Evolutionary conservation across 2,888 invertebrate species (phyloP).

Genomic region (Sinhomidia bicolor): DNA sequence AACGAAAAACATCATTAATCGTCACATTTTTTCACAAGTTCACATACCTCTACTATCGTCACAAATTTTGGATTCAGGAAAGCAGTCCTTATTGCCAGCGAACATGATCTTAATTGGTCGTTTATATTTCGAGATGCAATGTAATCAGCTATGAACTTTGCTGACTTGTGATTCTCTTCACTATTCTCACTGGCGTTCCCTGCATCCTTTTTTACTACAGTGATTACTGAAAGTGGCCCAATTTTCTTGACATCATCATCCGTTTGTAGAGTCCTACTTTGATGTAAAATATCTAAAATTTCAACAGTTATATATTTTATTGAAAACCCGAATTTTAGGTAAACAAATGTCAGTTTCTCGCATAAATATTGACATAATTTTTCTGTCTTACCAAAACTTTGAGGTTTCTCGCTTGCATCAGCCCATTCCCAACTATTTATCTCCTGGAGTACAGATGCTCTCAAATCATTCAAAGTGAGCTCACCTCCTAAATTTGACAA

Average conservation of each 20-base stretch:
- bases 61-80: slow-evolving; percentile 85
- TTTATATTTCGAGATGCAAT: slow-evolving; percentile 81
- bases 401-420: slow-evolving; percentile 18
- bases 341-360: no score
- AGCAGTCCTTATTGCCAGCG: slow-evolving; percentile 86
- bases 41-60: slow-evolving; percentile 86
- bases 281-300: slow-evolving; percentile 86
- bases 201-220: slow-evolving; percentile 81
- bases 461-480: slow-evolving; percentile 19
- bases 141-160: slow-evolving; percentile 54
- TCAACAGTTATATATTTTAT: no score
- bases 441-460: neutral
- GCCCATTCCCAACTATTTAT: slow-evolving; percentile 52
- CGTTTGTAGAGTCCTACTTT: slow-evolving; percentile 87
- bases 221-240: slow-evolving; percentile 84
- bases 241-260: slow-evolving; percentile 82
- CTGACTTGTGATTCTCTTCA: slow-evolving; percentile 82
- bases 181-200: slow-evolving; percentile 14
- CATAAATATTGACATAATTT: no score
- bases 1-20: no score
- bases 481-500: neutral
- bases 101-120: slow-evolving; percentile 82
- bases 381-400: slow-evolving; percentile 57
- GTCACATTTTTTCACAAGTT: no score
- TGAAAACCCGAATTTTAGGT: no score